Base-by-base conservation (phyloP, 2,113 vertebrate genomes). In the Lepisosteus oculatus region DNA sequence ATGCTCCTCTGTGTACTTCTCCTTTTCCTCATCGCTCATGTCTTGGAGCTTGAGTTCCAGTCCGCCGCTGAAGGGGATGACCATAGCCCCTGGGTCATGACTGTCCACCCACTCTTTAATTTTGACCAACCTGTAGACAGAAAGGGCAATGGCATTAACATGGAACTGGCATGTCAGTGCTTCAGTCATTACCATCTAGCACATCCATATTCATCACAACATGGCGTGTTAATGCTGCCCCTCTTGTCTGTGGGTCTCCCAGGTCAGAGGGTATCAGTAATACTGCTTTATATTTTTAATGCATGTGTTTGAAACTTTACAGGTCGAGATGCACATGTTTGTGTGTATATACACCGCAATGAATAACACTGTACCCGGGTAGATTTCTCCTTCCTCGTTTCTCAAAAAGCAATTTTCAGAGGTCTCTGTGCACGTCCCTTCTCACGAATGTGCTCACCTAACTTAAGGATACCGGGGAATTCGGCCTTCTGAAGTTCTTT, bases 81-180 rank as follows among this genome's bases (percentile, higher is more conserved):
- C 95, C 91, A 98, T 81, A 67, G 97, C 93, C 43, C 96, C 94
- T 65, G 96, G 95, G 89, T 99, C 97, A 83, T 96, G 93, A 84
- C 92, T 92, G 79, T 99, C 97, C 84, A 99, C 94, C 97, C 97
- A 99, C 91, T 99, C 97, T 92, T 98, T 99, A 93, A 99, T 99
- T 94, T 99, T 99, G 81, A 92, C 95, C 93, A 99, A 90, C 97
- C 97, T 96, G 89, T 89, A 85, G 87, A 92, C 88, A 92, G 90
- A 84, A 90, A 88, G 89, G 88, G 89, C 86, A 90, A 92, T 87
- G 91, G 91, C 91, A 94, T 93, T 92, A 92, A 91, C 92, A 92
- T 91, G 91, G 91, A 91, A 90, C 89, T 92, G 92, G 91, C 92
- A 92, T 94, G 90, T 89, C 90, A 89, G 85, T 88, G 82, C 83